A percentile compares a stretch with the other conserved stretches of the same genome.
Conservation (phyloP, 2,113 vertebrate species). For the Otolemur garnettii region DNA sequence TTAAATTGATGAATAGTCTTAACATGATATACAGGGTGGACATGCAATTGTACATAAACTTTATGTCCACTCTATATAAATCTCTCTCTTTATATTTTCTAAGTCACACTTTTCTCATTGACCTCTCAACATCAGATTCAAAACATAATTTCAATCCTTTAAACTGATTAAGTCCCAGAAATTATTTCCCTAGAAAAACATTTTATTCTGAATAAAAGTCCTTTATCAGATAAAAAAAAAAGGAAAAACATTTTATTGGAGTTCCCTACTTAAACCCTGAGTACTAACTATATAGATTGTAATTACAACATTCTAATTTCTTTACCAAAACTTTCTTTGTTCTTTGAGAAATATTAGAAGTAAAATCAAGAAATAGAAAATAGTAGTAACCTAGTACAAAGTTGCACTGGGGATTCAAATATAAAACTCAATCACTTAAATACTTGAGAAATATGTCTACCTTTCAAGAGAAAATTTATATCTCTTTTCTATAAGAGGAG, state of each 20-base stretch:
- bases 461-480: neutral
- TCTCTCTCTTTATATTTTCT: neutral
- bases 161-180: neutral
- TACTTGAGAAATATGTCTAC: neutral
- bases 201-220: neutral
- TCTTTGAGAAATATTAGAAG: slow-evolving; percentile 4
- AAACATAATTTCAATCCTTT: slow-evolving; percentile 22
- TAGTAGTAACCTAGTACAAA: neutral
- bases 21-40: neutral
- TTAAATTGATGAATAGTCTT: slow-evolving; percentile 4
- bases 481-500: slow-evolving; percentile 21
- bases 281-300: neutral
- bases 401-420: slow-evolving; percentile 19
- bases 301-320: neutral
- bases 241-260: neutral
- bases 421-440: slow-evolving; percentile 40
- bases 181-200: neutral
- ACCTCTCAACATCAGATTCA: slow-evolving; percentile 12
- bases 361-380: slow-evolving; percentile 38
- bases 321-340: neutral
- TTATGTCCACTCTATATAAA: no score
- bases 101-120: slow-evolving; percentile 20
- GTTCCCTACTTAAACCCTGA: neutral
- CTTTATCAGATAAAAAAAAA: no score
- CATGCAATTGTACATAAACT: no score